Conservation (phyloP, 2,113 vertebrate genomes). For the Theristicus caerulescens region DNA sequence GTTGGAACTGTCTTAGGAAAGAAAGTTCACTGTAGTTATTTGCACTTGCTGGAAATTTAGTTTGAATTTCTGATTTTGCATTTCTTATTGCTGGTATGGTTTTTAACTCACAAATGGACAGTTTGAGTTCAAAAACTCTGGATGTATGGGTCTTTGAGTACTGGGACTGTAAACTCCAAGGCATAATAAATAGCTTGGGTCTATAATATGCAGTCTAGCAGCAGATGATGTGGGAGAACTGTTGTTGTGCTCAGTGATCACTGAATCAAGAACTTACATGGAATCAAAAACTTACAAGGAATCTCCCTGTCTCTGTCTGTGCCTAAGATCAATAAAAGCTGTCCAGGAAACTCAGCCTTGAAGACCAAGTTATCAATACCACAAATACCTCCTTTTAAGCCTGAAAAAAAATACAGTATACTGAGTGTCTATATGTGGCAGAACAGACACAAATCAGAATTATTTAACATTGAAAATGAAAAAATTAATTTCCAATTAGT, state of each 20-base stretch:
- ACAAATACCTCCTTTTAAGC: not conserved
- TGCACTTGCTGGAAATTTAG: not conserved
- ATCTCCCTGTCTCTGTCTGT: not conserved
- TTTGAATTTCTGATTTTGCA: not conserved
- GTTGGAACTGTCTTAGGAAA: not conserved
- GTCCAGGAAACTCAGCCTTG: not conserved
- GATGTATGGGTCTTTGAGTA: not conserved
- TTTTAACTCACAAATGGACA: not conserved
- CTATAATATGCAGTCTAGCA: not conserved
- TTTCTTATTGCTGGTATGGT: not conserved
- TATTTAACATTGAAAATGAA: not conserved
- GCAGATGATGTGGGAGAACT: not conserved
- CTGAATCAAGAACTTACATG: not conserved
- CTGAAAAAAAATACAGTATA: not conserved
- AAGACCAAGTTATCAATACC: not conserved
- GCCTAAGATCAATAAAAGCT: not conserved
- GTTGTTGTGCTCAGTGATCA: not conserved
- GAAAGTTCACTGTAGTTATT: not conserved
- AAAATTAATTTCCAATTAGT: not conserved
- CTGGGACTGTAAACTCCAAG: not conserved
- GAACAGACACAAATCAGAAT: not conserved
- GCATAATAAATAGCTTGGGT: not conserved
- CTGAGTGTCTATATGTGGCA: fast-evolving
- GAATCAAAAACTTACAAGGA: not conserved
- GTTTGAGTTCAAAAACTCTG: not conserved